Percentiles rank a stretch among this genome's conserved stretches.
These are phyloP conservation scores for Cynoglossus semilaevis DNA, from an alignment of 2,113 vertebrate species.

Conservation along the genomic window DNA sequence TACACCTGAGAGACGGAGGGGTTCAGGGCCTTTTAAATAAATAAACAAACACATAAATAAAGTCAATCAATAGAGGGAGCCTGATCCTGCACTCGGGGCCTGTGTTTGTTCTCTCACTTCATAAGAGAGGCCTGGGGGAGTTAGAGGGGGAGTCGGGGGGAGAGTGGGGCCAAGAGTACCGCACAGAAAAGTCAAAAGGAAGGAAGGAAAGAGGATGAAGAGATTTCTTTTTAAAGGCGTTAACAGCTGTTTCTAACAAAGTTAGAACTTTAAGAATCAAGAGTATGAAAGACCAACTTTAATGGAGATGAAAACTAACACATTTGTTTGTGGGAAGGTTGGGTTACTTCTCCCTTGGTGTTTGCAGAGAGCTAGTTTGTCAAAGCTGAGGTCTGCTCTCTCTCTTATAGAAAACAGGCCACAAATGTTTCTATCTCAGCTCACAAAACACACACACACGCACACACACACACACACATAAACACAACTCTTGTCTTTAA, in stretches of 20 bases:
- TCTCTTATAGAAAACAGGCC: conserved; percentile 60
- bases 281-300: no score
- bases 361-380: conserved; percentile 50
- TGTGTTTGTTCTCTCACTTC: conserved; percentile 63
- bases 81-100: conserved; percentile 58
- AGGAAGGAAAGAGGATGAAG: conserved; percentile 6
- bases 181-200: conserved; percentile 4
- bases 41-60: conserved; percentile 72
- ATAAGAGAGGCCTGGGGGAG: conserved; percentile 50
- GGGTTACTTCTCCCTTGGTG: conserved; percentile 65
- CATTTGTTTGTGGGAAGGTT: conserved; percentile 30
- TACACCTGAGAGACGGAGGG: conserved; percentile 56
- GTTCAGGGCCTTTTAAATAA: conserved; percentile 63
- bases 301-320: no score
- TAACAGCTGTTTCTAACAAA: no score
- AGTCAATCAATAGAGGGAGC: conserved; percentile 64
- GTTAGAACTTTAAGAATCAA: no score
- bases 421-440: conserved; percentile 13
- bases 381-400: conserved; percentile 52
- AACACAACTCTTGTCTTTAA: conserved; percentile 31
- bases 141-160: not conserved
- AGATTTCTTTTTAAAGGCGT: no score
- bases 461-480: conserved; percentile 38
- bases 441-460: conserved; percentile 49
- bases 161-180: conserved; percentile 7